Percentiles rank a stretch among this genome's conserved stretches.
These are phyloP conservation scores for Pteruthius melanotis DNA, from an alignment of 2,113 vertebrate genomes.

Conservation along the genomic window DNA sequence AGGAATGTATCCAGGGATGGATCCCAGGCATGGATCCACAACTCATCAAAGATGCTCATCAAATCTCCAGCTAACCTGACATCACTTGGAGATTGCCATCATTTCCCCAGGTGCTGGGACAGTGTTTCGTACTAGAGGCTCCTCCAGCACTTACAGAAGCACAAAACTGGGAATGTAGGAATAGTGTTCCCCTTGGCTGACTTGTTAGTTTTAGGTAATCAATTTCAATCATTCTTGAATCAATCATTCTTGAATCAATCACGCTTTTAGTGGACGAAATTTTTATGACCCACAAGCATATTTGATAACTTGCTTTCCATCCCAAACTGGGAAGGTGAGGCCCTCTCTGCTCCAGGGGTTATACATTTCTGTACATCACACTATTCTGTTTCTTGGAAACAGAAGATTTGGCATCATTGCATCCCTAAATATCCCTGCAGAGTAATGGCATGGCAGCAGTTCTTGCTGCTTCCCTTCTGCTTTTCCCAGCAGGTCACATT, in stretches of 20 bases:
- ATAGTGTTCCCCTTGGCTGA: background rate
- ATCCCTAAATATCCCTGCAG: slow-evolving; percentile 3
- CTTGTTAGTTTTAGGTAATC: background rate
- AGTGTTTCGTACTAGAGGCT: background rate
- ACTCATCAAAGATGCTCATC: background rate
- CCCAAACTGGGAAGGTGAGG: background rate
- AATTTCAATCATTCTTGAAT: background rate
- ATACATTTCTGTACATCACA: slow-evolving; percentile 17
- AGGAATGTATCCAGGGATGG: background rate
- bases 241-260: background rate
- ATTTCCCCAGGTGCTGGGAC: background rate
- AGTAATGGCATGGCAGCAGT: background rate
- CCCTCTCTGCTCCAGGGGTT: background rate
- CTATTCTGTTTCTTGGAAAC: slow-evolving; percentile 11
- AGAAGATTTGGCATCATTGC: background rate
- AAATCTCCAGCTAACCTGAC: background rate
- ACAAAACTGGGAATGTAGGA: background rate
- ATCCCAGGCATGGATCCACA: background rate
- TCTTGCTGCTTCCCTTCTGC: background rate
- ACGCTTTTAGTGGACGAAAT: background rate
- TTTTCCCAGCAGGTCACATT: slow-evolving; percentile 31
- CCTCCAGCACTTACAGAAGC: background rate
- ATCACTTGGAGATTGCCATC: background rate
- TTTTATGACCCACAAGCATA: background rate
- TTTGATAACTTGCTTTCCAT: background rate